These are phyloP conservation scores for Polymixis flavicincta DNA, from an alignment of 2,888 invertebrate genomes.

Conservation along the genomic window DNA sequence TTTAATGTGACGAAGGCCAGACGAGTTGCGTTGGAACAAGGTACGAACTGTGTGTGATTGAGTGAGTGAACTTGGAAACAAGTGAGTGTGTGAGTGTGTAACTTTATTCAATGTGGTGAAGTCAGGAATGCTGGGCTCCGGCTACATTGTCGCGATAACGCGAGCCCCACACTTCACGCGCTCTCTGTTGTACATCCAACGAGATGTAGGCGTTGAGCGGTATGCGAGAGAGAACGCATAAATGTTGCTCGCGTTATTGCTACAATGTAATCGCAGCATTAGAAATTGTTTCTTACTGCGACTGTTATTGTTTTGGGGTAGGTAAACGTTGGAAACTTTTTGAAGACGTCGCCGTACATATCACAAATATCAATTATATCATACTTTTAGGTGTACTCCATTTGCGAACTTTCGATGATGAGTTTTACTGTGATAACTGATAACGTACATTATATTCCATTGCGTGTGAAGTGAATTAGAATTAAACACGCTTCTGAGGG, in stretches of 20 bases:
- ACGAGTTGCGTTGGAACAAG: constrained; percentile 26
- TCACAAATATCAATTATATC: neutral
- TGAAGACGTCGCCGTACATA: neutral
- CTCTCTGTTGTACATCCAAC: too few species aligned
- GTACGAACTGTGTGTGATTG: constrained; percentile 37
- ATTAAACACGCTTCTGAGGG: too few species aligned
- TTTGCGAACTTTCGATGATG: neutral
- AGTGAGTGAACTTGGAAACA: constrained; percentile 43
- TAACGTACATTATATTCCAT: neutral
- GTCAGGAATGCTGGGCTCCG: neutral
- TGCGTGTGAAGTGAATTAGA: neutral
- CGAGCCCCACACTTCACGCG: too few species aligned
- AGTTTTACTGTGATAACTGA: neutral
- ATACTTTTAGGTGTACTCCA: neutral
- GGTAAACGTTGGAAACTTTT: constrained; percentile 12
- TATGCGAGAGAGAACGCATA: too few species aligned
- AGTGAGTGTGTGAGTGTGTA: constrained; percentile 26
- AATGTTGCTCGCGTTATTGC: too few species aligned
- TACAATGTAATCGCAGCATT: neutral
- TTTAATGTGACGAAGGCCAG: constrained; percentile 40
- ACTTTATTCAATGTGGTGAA: constrained; percentile 23
- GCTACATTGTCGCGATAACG: too few species aligned
- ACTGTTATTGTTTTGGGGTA: constrained; percentile 31
- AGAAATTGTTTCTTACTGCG: constrained; percentile 33
- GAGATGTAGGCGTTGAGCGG: too few species aligned